A percentile compares a stretch with the other conserved stretches of the same genome.
phyloP scores from a whole-genome alignment of 2,113 vertebrate species.

The human (Homo sapiens) region DNA sequence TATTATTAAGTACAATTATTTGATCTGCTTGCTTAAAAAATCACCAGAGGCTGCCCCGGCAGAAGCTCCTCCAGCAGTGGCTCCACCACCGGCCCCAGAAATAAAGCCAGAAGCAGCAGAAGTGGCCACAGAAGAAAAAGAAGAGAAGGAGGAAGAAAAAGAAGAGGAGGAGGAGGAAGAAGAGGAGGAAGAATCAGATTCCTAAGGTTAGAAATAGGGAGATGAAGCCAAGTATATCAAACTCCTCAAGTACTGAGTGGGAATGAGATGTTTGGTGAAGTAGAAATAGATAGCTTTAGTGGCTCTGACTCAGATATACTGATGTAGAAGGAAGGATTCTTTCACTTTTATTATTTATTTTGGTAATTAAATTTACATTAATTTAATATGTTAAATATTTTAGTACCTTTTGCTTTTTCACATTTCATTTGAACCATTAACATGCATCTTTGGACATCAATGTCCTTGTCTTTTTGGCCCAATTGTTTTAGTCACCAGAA shows the following conservation, averaged over 20 bases:
- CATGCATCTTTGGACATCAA: neutral
- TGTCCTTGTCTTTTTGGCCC: neutral
- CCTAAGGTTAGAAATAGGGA: neutral
- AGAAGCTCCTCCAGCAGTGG: neutral
- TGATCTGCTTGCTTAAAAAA: rapidly evolving
- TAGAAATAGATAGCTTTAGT: neutral
- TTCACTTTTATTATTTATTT: neutral
- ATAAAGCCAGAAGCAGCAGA: neutral
- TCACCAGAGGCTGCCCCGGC: neutral
- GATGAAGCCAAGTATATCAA: neutral
- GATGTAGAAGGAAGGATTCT: neutral
- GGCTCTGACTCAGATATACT: neutral
- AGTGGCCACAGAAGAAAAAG: neutral
- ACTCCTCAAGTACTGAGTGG: neutral
- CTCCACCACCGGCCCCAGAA: neutral
- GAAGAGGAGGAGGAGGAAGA: rapidly evolving
- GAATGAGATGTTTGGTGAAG: neutral
- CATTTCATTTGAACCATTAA: constrained; percentile 52
- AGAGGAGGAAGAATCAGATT: neutral
- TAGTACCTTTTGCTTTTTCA: constrained; percentile 24
- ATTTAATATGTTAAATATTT: constrained; percentile 14
- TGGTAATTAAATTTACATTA: constrained; percentile 13
- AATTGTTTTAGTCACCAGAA: constrained; percentile 32
- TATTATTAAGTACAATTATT: neutral
- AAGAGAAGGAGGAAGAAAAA: rapidly evolving